phyloP scores from a whole-genome alignment of 2,888 invertebrate species.

The Himalopsyche anomala region DNA sequence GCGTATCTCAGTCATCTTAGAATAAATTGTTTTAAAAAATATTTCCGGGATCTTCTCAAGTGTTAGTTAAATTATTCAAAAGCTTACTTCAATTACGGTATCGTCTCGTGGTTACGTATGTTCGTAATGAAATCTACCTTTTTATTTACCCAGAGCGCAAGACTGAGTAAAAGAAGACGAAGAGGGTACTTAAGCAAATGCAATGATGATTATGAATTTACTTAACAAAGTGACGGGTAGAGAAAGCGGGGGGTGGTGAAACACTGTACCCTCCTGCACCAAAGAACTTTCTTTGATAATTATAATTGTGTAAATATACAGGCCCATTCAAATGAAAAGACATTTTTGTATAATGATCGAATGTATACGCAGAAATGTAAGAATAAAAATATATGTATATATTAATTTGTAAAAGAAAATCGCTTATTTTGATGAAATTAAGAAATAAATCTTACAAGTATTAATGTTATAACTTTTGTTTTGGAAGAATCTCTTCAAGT shows the following conservation, averaged over 20 bases:
- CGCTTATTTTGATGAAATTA: too few species aligned
- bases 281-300: constrained; percentile 32
- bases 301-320: constrained; percentile 20
- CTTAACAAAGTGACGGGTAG: constrained; percentile 63
- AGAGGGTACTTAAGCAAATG: constrained; percentile 57
- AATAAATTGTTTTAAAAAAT: too few species aligned
- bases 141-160: constrained; percentile 56
- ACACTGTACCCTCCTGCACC: neutral
- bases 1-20: too few species aligned
- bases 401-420: too few species aligned
- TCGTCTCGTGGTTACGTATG: neutral
- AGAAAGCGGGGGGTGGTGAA: constrained; percentile 44
- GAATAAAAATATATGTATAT: too few species aligned
- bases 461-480: too few species aligned
- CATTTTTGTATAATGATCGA: too few species aligned
- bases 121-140: constrained; percentile 48
- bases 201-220: constrained; percentile 65
- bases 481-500: too few species aligned
- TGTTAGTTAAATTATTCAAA: neutral
- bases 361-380: too few species aligned
- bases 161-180: constrained; percentile 55
- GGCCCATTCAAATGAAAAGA: too few species aligned
- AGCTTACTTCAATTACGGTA: neutral
- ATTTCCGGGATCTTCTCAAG: too few species aligned
- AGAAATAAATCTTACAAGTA: too few species aligned